phyloP scores from a whole-genome alignment of 30 jellyfish, hydroid and myxozoan genomes.

The Phacellophora camtschatica region DNA sequence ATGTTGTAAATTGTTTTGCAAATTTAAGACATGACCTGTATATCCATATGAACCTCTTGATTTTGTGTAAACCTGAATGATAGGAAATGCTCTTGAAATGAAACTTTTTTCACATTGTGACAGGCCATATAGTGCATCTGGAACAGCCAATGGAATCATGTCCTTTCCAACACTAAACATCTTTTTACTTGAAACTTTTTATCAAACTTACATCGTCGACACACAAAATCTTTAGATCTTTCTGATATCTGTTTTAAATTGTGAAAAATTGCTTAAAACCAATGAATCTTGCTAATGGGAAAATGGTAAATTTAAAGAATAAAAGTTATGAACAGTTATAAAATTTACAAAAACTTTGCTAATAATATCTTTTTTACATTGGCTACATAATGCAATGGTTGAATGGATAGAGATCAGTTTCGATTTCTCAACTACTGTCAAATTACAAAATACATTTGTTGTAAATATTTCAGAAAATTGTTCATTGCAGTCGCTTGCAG shows the following conservation, averaged over 20 bases:
- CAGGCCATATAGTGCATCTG: background rate
- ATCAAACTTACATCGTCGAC: background rate
- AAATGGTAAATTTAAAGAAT: conserved; percentile 10
- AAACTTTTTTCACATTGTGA: conserved; percentile 8
- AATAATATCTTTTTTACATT: no score
- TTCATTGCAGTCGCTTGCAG: no score
- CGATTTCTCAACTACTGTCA: no score
- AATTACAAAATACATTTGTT: no score
- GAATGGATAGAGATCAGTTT: no score
- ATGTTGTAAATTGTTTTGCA: background rate
- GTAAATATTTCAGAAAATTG: no score
- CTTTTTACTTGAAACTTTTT: background rate
- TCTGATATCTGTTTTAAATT: no score
- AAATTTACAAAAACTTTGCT: no score
- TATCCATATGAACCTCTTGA: background rate
- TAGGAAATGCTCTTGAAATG: conserved; percentile 15
- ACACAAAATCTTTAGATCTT: background rate
- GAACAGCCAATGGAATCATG: background rate
- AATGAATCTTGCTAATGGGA: background rate
- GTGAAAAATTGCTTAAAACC: background rate
- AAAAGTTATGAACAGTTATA: no score
- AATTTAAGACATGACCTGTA: background rate
- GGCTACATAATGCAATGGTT: no score
- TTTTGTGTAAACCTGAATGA: background rate
- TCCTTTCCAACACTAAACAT: background rate